These are phyloP conservation scores for Spodoptera litura DNA, from an alignment of 1,140 invertebrate species.

Conservation along the genomic window DNA sequence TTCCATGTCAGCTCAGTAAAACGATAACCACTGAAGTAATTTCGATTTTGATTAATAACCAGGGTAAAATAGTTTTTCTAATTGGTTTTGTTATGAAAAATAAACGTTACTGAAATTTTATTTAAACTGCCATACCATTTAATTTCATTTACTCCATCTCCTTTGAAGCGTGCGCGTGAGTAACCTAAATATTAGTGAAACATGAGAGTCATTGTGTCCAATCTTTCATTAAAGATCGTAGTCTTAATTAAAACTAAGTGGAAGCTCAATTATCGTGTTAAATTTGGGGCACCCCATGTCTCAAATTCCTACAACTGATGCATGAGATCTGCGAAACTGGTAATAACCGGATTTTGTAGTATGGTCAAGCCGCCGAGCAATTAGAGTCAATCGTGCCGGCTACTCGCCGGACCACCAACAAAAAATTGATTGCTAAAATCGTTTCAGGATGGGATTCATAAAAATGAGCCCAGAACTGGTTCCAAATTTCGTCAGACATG, in stretches of 20 bases:
- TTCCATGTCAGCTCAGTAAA: too few species aligned
- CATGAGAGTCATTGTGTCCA: slow-evolving; percentile 31
- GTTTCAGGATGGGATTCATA: neutral
- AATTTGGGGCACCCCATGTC: slow-evolving; percentile 56
- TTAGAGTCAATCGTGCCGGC: slow-evolving; percentile 31
- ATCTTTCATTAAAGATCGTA: slow-evolving; percentile 44
- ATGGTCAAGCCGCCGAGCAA: slow-evolving; percentile 45
- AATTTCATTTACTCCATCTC: slow-evolving; percentile 7
- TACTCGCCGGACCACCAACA: neutral
- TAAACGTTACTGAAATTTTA: too few species aligned
- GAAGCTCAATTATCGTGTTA: slow-evolving; percentile 56
- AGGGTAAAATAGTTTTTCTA: too few species aligned
- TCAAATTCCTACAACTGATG: slow-evolving; percentile 55
- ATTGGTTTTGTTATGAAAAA: too few species aligned
- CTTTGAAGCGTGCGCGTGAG: slow-evolving; percentile 10
- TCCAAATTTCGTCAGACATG: too few species aligned
- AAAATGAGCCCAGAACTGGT: too few species aligned
- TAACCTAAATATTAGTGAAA: slow-evolving; percentile 35
- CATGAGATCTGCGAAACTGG: slow-evolving; percentile 49
- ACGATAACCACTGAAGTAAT: too few species aligned
- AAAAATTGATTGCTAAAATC: neutral
- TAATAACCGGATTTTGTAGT: slow-evolving; percentile 52
- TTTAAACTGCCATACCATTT: neutral
- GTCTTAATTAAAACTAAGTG: slow-evolving; percentile 55
- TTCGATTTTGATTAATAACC: too few species aligned